These are phyloP conservation scores for Andrena bucephala DNA, from an alignment of 2,888 invertebrate genomes.

Conservation along the genomic window DNA sequence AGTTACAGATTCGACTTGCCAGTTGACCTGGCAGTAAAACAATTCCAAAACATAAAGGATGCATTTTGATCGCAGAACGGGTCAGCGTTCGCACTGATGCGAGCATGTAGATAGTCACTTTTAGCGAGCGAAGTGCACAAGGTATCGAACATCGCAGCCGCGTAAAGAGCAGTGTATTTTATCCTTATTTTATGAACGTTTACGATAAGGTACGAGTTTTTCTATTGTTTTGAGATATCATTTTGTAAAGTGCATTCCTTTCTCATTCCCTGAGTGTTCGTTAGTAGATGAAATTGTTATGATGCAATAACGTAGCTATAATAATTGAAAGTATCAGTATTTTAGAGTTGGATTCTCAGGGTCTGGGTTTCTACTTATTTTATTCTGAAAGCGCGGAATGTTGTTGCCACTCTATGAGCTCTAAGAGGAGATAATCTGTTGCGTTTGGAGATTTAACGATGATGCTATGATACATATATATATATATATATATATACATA, in stretches of 20 bases:
- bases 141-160: slow-evolving; percentile 26
- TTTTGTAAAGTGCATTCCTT: slow-evolving; percentile 41
- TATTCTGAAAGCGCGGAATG: slow-evolving; percentile 9
- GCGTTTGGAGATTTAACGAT: slow-evolving; percentile 5
- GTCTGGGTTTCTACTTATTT: slow-evolving; percentile 22
- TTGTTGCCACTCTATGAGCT: neutral
- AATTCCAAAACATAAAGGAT: slow-evolving; percentile 99
- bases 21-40: slow-evolving; percentile 97
- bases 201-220: slow-evolving; percentile 7
- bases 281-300: slow-evolving; percentile 41
- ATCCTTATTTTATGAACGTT: slow-evolving; percentile 26
- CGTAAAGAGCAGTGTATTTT: slow-evolving; percentile 44
- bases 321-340: slow-evolving; percentile 46
- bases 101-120: slow-evolving; percentile 35
- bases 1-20: slow-evolving; percentile 96
- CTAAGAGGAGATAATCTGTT: slow-evolving; percentile 5
- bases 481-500: slow-evolving; percentile 15
- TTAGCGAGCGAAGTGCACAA: slow-evolving; percentile 34
- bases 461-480: neutral
- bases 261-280: slow-evolving; percentile 41
- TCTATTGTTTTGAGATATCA: slow-evolving; percentile 25
- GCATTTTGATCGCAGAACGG: slow-evolving; percentile 84
- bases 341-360: slow-evolving; percentile 5
- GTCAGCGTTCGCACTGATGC: neutral
- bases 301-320: slow-evolving; percentile 59